These are phyloP conservation scores for Microctonus aethiopoides DNA, from an alignment of 2,888 invertebrate species.

Conservation along the genomic window DNA sequence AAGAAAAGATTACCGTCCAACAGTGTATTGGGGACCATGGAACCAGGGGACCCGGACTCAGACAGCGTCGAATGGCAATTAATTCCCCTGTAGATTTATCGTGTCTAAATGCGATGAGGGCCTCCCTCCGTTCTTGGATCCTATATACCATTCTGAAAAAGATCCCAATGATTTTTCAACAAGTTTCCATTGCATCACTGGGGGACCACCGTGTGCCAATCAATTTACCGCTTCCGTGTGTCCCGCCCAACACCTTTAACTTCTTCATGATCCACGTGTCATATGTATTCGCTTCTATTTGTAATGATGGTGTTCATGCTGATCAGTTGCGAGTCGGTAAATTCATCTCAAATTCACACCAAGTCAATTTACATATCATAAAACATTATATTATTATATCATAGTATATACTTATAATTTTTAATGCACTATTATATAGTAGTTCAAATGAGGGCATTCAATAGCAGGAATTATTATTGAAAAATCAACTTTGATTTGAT, in stretches of 20 bases:
- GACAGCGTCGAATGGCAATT: conserved; percentile 63
- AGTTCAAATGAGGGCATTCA: neutral
- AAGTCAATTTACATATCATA: conserved; percentile 45
- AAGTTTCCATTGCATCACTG: conserved; percentile 28
- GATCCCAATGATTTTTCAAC: conserved; percentile 34
- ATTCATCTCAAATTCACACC: conserved; percentile 47
- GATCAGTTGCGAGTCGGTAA: conserved; percentile 44
- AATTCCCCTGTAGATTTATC: conserved; percentile 64
- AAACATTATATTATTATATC: conserved; percentile 52
- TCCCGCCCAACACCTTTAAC: neutral
- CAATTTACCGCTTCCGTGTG: conserved; percentile 17
- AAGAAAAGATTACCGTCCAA: conserved; percentile 31
- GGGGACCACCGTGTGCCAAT: conserved; percentile 33
- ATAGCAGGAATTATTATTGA: neutral
- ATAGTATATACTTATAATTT: conserved; percentile 11
- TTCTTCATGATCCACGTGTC: neutral
- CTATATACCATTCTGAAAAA: conserved; percentile 40
- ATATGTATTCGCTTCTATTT: neutral
- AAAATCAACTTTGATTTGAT: neutral
- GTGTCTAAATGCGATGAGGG: conserved; percentile 57
- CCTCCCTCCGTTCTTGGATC: conserved; percentile 39
- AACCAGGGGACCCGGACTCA: conserved; percentile 54
- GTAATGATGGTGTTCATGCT: conserved; percentile 9
- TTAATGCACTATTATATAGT: neutral
- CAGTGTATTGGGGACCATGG: conserved; percentile 42